These are phyloP conservation scores for Mimachlamys varia DNA, from an alignment of 2,888 invertebrate genomes.

Conservation along the genomic window DNA sequence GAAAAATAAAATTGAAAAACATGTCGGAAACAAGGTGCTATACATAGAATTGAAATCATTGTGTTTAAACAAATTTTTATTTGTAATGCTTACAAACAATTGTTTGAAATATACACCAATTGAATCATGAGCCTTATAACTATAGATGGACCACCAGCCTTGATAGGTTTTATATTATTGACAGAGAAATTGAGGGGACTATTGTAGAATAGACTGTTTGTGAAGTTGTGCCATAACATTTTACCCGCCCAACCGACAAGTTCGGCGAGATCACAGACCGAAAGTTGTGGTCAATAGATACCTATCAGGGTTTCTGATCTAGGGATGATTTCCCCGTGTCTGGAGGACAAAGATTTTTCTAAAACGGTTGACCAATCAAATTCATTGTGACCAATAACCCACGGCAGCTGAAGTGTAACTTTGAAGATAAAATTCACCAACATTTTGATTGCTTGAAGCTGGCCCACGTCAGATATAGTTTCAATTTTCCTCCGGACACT, in stretches of 20 bases:
- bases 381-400: neutral
- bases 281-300: constrained; percentile 14
- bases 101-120: neutral
- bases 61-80: neutral
- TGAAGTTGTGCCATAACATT: too few species aligned
- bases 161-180: neutral
- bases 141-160: neutral
- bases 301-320: neutral
- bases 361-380: constrained; percentile 31
- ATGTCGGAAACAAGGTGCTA: too few species aligned
- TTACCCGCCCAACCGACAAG: neutral
- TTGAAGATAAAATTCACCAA: neutral
- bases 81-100: neutral
- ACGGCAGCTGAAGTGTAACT: constrained; percentile 20
- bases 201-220: neutral
- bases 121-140: too few species aligned
- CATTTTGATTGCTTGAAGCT: neutral
- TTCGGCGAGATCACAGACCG: neutral
- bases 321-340: neutral
- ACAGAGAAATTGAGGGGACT: neutral
- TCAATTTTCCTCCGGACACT: constrained; percentile 25
- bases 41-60: neutral
- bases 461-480: constrained; percentile 22
- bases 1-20: neutral
- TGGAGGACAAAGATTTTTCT: constrained; percentile 23